Conservation (phyloP, 1,140 invertebrate genomes). For the Cardiocondyla obscurior region DNA sequence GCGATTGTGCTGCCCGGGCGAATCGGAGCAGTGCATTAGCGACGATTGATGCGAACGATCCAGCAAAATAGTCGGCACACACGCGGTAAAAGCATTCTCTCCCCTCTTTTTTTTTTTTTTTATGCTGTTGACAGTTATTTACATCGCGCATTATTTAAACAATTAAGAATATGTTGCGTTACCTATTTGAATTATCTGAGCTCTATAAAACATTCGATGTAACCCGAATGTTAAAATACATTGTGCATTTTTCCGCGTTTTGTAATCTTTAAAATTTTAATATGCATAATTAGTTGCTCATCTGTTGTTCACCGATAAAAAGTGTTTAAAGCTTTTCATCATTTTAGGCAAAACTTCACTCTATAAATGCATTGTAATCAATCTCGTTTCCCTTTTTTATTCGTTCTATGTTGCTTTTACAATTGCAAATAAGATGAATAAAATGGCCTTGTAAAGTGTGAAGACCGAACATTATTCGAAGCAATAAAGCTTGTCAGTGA, state of each 20-base stretch:
- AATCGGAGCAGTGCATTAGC: constrained; percentile 24
- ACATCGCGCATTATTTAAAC: background rate
- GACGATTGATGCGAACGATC: constrained; percentile 17
- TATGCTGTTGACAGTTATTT: background rate
- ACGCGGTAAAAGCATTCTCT: background rate
- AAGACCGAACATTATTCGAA: background rate
- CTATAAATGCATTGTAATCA: constrained; percentile 8
- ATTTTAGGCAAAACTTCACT: constrained; percentile 1
- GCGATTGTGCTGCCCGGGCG: background rate
- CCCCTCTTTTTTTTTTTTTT: too few species aligned
- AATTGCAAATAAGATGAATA: constrained; percentile 38
- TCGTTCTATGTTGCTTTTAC: constrained; percentile 1
- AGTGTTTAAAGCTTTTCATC: background rate
- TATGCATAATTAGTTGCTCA: background rate
- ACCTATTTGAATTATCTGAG: background rate
- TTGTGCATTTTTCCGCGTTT: background rate
- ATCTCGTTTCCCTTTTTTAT: background rate
- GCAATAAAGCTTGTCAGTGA: constrained; percentile 44
- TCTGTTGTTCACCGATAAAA: background rate
- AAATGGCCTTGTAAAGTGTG: background rate
- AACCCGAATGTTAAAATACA: background rate
- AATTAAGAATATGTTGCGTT: background rate
- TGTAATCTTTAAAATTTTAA: background rate
- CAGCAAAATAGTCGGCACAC: background rate
- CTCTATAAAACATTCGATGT: background rate